phyloP scores from a whole-genome alignment of 2,113 vertebrate species.

The Calidris pygmaea region DNA sequence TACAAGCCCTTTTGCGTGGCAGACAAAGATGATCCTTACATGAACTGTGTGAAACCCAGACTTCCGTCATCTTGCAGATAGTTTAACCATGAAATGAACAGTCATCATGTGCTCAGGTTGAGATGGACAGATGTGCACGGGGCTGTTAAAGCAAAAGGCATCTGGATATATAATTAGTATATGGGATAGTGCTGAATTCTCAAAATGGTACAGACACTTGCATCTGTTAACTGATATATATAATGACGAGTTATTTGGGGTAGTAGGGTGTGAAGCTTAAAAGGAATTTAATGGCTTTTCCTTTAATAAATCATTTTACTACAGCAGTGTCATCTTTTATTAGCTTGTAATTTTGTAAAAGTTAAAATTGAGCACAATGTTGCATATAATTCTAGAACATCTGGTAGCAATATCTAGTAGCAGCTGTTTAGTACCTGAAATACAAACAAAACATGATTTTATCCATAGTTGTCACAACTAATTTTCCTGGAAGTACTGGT shows the following conservation, averaged over 20 bases:
- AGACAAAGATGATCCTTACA: neutral
- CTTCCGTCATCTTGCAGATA: neutral
- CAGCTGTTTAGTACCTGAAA: constrained; percentile 80
- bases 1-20: neutral
- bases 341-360: constrained; percentile 67
- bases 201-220: neutral
- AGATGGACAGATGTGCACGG: neutral
- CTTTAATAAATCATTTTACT: constrained; percentile 74
- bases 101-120: neutral
- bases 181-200: neutral
- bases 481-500: constrained; percentile 35
- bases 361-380: constrained; percentile 74
- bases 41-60: neutral
- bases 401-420: constrained; percentile 71
- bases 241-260: constrained; percentile 38
- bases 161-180: neutral
- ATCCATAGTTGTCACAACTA: constrained; percentile 13
- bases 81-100: neutral
- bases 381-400: constrained; percentile 77
- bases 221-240: constrained; percentile 2
- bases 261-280: constrained; percentile 56
- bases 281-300: constrained; percentile 53
- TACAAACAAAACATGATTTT: constrained; percentile 72
- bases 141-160: neutral
- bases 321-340: constrained; percentile 67